A percentile compares a stretch with the other conserved stretches of the same genome.
Evolutionary conservation across 2,113 vertebrate genomes (phyloP).

Genomic region (Sebastes schlegelii): DNA sequence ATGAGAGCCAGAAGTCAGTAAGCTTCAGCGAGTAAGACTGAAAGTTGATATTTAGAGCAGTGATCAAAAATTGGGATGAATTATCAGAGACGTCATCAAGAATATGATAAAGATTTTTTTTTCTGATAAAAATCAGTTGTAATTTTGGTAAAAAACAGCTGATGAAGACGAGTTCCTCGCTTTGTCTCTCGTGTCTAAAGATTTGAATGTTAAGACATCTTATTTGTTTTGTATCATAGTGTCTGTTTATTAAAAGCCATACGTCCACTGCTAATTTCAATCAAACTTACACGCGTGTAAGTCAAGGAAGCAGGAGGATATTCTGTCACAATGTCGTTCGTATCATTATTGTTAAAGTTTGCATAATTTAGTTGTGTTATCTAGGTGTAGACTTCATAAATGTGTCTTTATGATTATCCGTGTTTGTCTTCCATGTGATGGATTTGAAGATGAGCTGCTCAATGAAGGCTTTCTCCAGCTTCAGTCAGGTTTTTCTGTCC

Average conservation of each 20-base stretch:
- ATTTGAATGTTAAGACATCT: conserved; percentile 27
- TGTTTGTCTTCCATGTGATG: conserved; percentile 63
- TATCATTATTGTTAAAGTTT: conserved; percentile 54
- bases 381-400: conserved; percentile 49
- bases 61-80: background rate
- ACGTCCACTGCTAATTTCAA: conserved; percentile 61
- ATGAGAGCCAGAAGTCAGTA: background rate
- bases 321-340: conserved; percentile 42
- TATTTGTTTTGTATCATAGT: conserved; percentile 38
- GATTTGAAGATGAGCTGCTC: conserved; percentile 36
- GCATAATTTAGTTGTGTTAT: conserved; percentile 57
- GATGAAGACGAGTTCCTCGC: background rate
- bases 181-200: conserved; percentile 6
- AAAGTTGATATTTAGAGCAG: background rate
- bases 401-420: conserved; percentile 45
- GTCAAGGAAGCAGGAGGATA: conserved; percentile 3
- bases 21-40: background rate
- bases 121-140: background rate
- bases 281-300: conserved; percentile 52
- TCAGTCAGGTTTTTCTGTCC: conserved; percentile 25
- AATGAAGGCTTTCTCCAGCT: conserved; percentile 42
- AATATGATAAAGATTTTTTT: background rate
- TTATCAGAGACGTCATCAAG: background rate
- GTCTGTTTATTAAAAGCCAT: conserved; percentile 64
- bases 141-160: background rate